Percentiles rank a stretch among this genome's conserved stretches.
These are phyloP conservation scores for Pararge aegeria DNA, from an alignment of 1,140 invertebrate species.

Conservation along the genomic window DNA sequence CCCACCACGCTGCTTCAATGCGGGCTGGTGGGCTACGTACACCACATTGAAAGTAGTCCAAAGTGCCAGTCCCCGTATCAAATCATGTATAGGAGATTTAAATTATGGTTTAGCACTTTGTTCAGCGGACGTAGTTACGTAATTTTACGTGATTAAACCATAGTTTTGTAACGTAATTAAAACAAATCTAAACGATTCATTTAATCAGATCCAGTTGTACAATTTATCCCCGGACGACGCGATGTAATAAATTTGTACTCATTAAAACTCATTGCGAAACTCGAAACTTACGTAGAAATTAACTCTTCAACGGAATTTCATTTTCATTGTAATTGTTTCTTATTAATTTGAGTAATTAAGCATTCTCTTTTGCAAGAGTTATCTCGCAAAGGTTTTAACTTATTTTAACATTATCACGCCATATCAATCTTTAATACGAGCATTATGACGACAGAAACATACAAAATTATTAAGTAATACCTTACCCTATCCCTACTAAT, in stretches of 20 bases:
- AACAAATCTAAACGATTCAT: background rate
- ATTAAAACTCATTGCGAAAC: conserved; percentile 11
- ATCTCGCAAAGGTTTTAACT: background rate
- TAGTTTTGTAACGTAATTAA: background rate
- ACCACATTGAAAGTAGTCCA: no score
- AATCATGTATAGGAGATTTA: no score
- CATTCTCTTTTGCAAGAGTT: background rate
- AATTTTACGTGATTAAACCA: background rate
- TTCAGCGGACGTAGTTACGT: no score
- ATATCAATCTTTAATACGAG: background rate
- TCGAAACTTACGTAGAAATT: conserved; percentile 8
- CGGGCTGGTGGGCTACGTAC: no score
- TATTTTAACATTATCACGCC: background rate
- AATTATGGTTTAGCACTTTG: no score
- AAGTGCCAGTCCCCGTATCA: no score
- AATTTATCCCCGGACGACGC: conserved; percentile 5
- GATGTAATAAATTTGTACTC: conserved; percentile 14
- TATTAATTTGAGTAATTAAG: conserved; percentile 5
- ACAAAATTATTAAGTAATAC: no score
- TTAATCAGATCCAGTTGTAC: background rate
- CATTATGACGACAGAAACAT: no score
- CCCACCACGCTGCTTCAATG: no score
- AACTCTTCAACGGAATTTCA: conserved; percentile 10
- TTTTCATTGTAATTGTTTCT: conserved; percentile 13
- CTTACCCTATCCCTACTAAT: no score